These are phyloP conservation scores for Cephus sareptanus DNA, from an alignment of 2,888 invertebrate genomes.

Conservation along the genomic window DNA sequence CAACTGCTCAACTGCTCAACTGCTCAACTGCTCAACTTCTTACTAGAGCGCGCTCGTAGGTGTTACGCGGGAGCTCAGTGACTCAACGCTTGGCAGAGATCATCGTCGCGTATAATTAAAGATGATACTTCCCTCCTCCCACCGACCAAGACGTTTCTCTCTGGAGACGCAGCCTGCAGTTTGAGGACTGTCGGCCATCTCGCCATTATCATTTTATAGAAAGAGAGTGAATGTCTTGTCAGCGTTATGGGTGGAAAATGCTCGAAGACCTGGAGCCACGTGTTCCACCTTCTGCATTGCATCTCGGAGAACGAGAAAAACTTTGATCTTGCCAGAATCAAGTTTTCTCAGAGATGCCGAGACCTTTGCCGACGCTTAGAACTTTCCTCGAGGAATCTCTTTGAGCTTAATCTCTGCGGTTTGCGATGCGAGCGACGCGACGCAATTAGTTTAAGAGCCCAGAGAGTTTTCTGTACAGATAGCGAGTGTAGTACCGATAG, in stretches of 20 bases:
- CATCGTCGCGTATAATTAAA: conserved; percentile 19
- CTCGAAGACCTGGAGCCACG: no score
- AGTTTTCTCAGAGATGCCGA: conserved; percentile 28
- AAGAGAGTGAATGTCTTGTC: no score
- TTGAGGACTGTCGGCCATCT: no score
- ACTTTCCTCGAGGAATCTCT: conserved; percentile 18
- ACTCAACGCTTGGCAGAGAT: conserved; percentile 21
- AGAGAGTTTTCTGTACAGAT: no score
- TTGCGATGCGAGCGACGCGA: conserved; percentile 25
- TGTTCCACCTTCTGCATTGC: no score
- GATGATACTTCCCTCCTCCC: background rate
- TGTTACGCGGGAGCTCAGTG: conserved; percentile 9
- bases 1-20: background rate
- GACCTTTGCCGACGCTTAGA: conserved; percentile 20
- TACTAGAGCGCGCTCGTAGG: conserved; percentile 7
- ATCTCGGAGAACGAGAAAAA: background rate
- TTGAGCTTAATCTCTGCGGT: conserved; percentile 33
- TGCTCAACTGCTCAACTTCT: background rate
- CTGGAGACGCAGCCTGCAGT: no score
- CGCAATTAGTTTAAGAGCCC: conserved; percentile 51
- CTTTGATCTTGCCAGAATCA: conserved; percentile 41
- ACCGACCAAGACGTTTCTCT: no score
- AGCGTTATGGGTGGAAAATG: no score
- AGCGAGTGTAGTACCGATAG: no score
- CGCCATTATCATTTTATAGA: no score